Conservation (phyloP, 2,113 vertebrate genomes). For the Oxyruncus cristatus region DNA sequence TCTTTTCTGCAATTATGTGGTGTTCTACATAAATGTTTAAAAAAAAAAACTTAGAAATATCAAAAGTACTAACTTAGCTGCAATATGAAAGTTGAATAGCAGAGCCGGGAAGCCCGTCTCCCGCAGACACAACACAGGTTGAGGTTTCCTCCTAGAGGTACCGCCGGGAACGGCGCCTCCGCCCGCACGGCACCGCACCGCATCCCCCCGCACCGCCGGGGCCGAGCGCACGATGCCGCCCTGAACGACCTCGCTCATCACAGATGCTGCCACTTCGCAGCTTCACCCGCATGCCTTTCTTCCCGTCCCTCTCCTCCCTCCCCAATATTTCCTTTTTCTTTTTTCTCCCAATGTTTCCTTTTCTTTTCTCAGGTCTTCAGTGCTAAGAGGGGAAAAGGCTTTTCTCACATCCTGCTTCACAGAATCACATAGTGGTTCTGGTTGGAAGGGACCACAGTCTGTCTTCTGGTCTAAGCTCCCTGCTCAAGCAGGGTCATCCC, state of each 20-base stretch:
- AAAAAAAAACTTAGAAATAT: conserved; percentile 78
- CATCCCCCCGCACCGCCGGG: background rate
- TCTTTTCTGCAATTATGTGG: conserved; percentile 85
- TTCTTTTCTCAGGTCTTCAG: background rate
- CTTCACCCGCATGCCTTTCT: conserved; percentile 22
- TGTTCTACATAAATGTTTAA: conserved; percentile 84
- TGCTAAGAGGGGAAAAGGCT: background rate
- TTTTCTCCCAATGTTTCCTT: background rate
- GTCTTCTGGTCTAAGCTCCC: background rate
- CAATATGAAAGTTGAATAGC: conserved; percentile 64
- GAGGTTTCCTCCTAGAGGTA: conserved; percentile 84
- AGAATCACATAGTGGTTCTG: background rate
- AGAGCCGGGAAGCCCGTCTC: conserved; percentile 47
- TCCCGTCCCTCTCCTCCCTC: background rate
- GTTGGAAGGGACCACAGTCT: background rate
- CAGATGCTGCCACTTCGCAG: conserved; percentile 27
- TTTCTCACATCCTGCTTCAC: background rate
- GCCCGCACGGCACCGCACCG: background rate
- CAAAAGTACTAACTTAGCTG: conserved; percentile 76
- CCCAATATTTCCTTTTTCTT: background rate
- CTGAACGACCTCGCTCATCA: background rate
- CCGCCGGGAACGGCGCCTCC: conserved; percentile 65
- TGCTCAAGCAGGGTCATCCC: background rate
- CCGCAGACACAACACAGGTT: conserved; percentile 68
- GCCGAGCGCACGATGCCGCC: background rate